A percentile compares a stretch with the other conserved stretches of the same genome.
These are phyloP conservation scores for Aphaenogaster rudis DNA, from an alignment of 1,140 invertebrate species.

Conservation along the genomic window DNA sequence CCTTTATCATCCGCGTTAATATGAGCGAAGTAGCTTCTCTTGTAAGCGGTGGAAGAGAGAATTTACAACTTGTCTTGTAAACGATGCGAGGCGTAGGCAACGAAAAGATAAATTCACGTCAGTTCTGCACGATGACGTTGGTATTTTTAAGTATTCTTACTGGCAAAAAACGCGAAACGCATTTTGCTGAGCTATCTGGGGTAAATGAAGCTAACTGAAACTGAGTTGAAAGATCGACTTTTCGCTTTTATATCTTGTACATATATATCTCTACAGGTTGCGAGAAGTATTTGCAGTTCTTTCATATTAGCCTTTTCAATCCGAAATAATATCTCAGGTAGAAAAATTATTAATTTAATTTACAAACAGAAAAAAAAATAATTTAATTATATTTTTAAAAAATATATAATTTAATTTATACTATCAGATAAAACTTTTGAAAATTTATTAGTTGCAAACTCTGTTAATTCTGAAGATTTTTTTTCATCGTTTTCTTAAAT, in stretches of 20 bases:
- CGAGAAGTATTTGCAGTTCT: background rate
- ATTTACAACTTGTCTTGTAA: slow-evolving; percentile 30
- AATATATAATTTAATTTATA: slow-evolving; percentile 1
- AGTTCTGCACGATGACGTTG: background rate
- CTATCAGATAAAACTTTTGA: background rate
- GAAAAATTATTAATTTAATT: slow-evolving; percentile 3
- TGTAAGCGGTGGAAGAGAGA: background rate
- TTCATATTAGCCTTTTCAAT: background rate
- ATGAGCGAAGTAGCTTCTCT: background rate
- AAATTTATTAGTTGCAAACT: background rate
- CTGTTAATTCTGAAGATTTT: background rate
- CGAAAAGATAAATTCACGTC: background rate
- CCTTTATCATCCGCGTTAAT: slow-evolving; percentile 30
- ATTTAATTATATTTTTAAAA: slow-evolving; percentile 3
- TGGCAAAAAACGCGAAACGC: too few relatives aligned
- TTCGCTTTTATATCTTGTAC: background rate
- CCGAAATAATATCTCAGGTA: background rate
- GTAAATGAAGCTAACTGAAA: background rate
- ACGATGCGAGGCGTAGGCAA: background rate
- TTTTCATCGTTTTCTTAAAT: background rate
- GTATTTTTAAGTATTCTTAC: background rate
- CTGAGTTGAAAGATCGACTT: background rate
- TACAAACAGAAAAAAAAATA: background rate
- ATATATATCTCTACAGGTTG: background rate
- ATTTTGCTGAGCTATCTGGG: background rate